Evolutionary conservation across 2,113 vertebrate genomes (phyloP), one percentile per base, ranked within the genome.

Genomic region (Orycteropus afer): DNA sequence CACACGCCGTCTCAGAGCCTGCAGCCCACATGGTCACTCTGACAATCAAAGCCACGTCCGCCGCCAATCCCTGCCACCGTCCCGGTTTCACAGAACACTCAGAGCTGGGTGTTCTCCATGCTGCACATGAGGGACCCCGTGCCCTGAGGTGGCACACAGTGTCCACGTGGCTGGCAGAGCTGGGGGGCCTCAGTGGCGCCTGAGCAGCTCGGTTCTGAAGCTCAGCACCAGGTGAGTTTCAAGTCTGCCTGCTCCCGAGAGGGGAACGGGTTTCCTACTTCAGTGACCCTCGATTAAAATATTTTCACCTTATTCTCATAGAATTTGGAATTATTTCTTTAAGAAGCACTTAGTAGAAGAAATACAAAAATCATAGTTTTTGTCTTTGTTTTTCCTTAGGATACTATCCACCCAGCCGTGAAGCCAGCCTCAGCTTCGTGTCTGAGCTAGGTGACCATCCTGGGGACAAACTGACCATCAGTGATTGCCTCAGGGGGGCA

Each of bases 111-210:
- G 13, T 27, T 3, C 6, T 20, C 4, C 3, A 29, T 55, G 9
- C 22, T 0, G 5, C 37, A 17, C 34, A 1, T 0, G 17, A 4
- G 29, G 29, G 47, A 37, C 27, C 0, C 7, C 0, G 45, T 20
- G 34, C 37, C 15, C 69, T 4, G 10, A 55, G 51, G n/a, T 0
- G 2, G 45, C 34, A 13, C 42, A 1, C 5, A 5, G 42, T 2
- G 2, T 25, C 42, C 84, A 15, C 2, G 0, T 0, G 5, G 59
- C 45, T 1, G 18, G 32, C n/a, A n/a, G n/a, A n/a, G n/a, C n/a
- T n/a, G n/a, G n/a, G n/a, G n/a, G n/a, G n/a, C n/a, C n/a, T n/a
- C n/a, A n/a, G n/a, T n/a, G n/a, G n/a, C n/a, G n/a, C n/a, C n/a
- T n/a, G n/a, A n/a, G n/a, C n/a, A n/a, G n/a, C n/a, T n/a, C 59